Percentiles rank a stretch among this genome's conserved stretches.
phyloP scores from a whole-genome alignment of 2,888 invertebrate genomes.

The Andrena minutula region DNA sequence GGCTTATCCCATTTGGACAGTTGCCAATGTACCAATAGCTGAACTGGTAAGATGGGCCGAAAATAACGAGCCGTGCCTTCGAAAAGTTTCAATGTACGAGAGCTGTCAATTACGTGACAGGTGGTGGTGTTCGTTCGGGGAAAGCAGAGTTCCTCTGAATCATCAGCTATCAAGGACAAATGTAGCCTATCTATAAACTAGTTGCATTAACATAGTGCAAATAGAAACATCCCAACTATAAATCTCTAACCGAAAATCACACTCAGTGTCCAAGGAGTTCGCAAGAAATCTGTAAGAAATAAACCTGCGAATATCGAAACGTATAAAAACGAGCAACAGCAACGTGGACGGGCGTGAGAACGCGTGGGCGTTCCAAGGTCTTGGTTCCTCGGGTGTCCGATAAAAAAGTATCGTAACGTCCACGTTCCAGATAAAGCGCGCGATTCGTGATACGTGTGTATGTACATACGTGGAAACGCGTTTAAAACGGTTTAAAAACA shows the following conservation, averaged over 20 bases:
- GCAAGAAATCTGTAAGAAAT: background rate
- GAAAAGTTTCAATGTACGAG: conserved; percentile 60
- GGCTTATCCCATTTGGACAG: conserved; percentile 78
- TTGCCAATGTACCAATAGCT: conserved; percentile 76
- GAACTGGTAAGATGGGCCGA: conserved; percentile 75
- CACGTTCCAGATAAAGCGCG: conserved; percentile 29
- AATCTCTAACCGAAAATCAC: no score
- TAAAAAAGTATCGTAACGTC: conserved; percentile 42
- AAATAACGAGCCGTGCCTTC: conserved; percentile 71
- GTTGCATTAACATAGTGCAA: no score
- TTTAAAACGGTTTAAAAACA: no score
- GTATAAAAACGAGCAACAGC: conserved; percentile 47
- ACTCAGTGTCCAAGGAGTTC: no score
- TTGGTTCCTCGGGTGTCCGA: conserved; percentile 16
- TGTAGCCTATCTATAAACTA: no score
- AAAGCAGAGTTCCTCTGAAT: conserved; percentile 2
- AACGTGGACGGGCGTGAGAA: conserved; percentile 61
- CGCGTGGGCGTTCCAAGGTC: conserved; percentile 55
- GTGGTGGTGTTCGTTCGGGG: conserved; percentile 2
- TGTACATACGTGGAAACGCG: no score
- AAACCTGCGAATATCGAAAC: background rate
- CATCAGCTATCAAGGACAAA: no score
- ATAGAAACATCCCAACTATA: no score
- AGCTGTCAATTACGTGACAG: conserved; percentile 60
- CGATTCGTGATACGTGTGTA: conserved; percentile 14